phyloP scores from a whole-genome alignment of 2,113 vertebrate species.

The Lycocorax pyrrhopterus region DNA sequence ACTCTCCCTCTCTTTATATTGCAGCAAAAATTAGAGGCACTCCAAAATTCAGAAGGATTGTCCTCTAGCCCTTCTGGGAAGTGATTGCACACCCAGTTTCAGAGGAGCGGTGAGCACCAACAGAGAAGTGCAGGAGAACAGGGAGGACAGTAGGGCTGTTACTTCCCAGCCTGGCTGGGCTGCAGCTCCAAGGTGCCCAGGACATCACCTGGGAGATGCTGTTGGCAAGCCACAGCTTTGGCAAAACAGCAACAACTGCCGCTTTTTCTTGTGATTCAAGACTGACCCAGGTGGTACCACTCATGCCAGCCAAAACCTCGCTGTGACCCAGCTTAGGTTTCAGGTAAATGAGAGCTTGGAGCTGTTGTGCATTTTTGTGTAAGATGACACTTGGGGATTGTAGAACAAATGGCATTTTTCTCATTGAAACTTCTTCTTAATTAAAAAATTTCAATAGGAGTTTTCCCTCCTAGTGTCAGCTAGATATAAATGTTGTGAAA shows the following conservation, averaged over 20 bases:
- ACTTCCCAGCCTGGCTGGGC: background rate
- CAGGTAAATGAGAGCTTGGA: background rate
- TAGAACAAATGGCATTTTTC: background rate
- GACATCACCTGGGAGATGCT: background rate
- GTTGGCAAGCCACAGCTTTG: background rate
- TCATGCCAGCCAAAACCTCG: background rate
- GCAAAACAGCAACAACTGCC: background rate
- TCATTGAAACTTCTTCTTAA: background rate
- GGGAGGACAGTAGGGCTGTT: background rate
- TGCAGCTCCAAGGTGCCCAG: background rate
- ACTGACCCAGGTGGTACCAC: background rate
- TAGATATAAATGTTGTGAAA: constrained; percentile 34
- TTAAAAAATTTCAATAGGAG: constrained; percentile 10
- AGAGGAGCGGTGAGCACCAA: background rate
- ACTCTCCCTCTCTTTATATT: background rate
- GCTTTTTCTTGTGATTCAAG: background rate
- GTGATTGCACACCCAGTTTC: background rate
- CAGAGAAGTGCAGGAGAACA: background rate
- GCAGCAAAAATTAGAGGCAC: background rate
- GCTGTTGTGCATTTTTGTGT: background rate
- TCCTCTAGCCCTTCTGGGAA: background rate
- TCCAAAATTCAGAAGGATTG: background rate
- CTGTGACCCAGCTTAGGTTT: background rate
- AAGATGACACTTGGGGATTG: background rate
- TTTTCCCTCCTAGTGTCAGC: background rate